Percentiles rank a stretch among this genome's conserved stretches.
These are phyloP conservation scores for Malthinus seriepunctatus DNA, from an alignment of 2,888 invertebrate species.

Conservation along the genomic window DNA sequence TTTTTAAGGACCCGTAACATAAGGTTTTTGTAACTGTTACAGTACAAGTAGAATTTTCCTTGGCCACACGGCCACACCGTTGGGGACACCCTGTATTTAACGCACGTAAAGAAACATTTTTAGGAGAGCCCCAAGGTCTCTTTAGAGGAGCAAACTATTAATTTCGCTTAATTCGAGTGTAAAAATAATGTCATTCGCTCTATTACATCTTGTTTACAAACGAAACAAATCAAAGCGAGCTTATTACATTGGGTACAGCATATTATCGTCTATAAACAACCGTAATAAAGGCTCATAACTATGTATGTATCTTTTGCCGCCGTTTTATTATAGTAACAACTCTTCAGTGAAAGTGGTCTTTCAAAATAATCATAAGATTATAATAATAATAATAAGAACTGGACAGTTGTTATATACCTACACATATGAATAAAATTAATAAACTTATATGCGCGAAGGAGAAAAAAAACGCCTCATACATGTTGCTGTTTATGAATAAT, in stretches of 20 bases:
- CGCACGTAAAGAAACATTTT: no score
- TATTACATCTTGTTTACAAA: constrained; percentile 15
- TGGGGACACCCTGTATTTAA: no score
- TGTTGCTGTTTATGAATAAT: constrained; percentile 13
- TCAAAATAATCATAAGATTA: constrained; percentile 43
- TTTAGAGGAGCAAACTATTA: no score
- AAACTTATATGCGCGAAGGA: constrained; percentile 25
- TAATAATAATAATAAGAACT: constrained; percentile 37
- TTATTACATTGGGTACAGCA: constrained; percentile 9
- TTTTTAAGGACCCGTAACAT: no score
- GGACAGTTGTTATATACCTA: constrained; percentile 32
- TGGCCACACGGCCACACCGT: no score
- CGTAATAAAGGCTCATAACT: constrained; percentile 7
- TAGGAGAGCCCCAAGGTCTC: no score
- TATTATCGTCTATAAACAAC: constrained; percentile 17
- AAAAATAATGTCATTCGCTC: no score
- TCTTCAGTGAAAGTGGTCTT: constrained; percentile 49
- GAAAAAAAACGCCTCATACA: constrained; percentile 13
- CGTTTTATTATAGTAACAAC: constrained; percentile 28
- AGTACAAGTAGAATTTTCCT: no score
- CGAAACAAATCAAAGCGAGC: constrained; percentile 18
- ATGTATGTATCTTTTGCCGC: constrained; percentile 9
- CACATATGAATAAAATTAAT: constrained; percentile 28
- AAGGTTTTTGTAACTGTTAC: no score
- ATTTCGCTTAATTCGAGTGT: no score